Conservation (phyloP, 1,140 invertebrate species). For the Pseudoatta argentina region DNA sequence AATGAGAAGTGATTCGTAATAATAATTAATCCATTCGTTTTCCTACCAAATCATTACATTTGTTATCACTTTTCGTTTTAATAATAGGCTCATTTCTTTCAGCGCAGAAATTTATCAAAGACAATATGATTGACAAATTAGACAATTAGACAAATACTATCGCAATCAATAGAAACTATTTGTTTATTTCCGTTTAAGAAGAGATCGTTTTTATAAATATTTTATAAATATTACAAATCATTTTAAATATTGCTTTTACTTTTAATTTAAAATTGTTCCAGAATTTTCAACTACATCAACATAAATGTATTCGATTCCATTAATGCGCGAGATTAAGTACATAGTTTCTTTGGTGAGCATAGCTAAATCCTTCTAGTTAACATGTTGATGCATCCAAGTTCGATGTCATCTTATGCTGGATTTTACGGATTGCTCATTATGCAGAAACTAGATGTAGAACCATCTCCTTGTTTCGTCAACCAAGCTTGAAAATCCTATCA, state of each 20-base stretch:
- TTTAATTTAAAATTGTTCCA: background rate
- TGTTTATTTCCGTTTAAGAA: background rate
- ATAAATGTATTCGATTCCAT: slow-evolving; percentile 34
- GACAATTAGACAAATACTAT: background rate
- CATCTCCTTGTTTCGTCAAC: slow-evolving; percentile 32
- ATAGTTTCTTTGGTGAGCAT: slow-evolving; percentile 38
- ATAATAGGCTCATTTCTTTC: no score
- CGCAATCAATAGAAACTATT: background rate
- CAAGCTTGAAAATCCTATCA: slow-evolving; percentile 73
- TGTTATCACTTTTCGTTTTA: no score
- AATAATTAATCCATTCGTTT: no score
- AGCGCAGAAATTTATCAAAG: background rate
- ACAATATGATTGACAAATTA: background rate
- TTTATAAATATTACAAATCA: background rate
- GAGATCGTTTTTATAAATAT: background rate
- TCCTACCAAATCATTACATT: no score
- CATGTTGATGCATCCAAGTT: slow-evolving; percentile 70
- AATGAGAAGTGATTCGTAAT: no score
- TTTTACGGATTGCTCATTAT: slow-evolving; percentile 23
- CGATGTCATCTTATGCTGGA: slow-evolving; percentile 71
- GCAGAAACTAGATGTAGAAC: background rate
- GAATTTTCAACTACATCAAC: background rate
- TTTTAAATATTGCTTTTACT: background rate
- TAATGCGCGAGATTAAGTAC: slow-evolving; percentile 20
- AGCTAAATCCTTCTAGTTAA: slow-evolving; percentile 7